Conservation (phyloP, 1,140 invertebrate species). For the Bombus vancouverensis region DNA sequence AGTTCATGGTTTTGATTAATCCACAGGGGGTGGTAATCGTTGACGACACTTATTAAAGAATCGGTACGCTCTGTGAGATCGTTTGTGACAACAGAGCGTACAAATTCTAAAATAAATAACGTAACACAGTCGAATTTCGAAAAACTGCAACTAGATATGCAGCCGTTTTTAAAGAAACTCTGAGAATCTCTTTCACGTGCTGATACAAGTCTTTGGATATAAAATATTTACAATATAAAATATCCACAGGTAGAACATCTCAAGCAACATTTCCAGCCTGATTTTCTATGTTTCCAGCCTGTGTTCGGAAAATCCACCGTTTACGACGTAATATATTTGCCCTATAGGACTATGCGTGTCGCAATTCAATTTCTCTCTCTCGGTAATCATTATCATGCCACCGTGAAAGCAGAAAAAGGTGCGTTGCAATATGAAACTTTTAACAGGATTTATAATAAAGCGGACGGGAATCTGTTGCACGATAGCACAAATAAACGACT, state of each 20-base stretch:
- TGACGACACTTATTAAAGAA: slow-evolving; percentile 81
- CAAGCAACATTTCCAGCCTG: neutral
- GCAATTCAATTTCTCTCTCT: no score
- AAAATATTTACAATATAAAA: neutral
- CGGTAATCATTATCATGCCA: no score
- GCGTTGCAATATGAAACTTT: neutral
- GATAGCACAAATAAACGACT: no score
- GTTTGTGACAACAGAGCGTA: slow-evolving; percentile 81
- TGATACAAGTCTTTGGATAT: neutral
- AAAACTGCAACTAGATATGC: neutral
- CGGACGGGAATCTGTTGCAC: neutral
- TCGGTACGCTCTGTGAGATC: slow-evolving; percentile 82
- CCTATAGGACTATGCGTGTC: no score
- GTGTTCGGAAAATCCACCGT: neutral
- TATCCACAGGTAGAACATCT: neutral
- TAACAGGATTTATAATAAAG: neutral
- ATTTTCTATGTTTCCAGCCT: neutral
- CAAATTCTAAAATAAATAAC: slow-evolving; percentile 83
- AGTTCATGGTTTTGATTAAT: no score
- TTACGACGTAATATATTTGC: neutral
- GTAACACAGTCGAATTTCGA: slow-evolving; percentile 60
- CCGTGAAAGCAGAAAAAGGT: neutral
- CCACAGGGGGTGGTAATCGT: slow-evolving; percentile 69
- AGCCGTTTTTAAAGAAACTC: neutral
- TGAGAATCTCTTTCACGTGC: neutral